Conservation (phyloP, 2,113 vertebrate species). For the Pteruthius melanotis region DNA sequence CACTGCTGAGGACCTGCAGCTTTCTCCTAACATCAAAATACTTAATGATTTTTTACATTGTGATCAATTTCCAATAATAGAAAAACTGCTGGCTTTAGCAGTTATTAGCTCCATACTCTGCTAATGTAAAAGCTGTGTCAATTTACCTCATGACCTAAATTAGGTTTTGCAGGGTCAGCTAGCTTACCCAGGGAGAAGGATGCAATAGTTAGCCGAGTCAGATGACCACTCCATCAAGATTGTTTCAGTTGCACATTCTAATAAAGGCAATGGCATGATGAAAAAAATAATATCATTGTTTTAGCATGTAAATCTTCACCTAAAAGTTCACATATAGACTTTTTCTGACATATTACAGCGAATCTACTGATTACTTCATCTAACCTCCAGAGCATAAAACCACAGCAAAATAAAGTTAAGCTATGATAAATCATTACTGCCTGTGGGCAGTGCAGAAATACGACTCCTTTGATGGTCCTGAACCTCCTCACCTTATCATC, state of each 20-base stretch:
- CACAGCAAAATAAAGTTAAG: not conserved
- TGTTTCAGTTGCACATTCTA: not conserved
- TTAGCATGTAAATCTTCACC: not conserved
- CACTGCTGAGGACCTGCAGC: not conserved
- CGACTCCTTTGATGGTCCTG: not conserved
- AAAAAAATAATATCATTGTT: not conserved
- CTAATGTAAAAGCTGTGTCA: not conserved
- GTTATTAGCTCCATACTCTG: not conserved
- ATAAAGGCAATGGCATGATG: not conserved
- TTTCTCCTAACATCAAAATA: not conserved
- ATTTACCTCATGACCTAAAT: not conserved
- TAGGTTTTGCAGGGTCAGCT: conserved; percentile 1
- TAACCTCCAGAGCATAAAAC: not conserved
- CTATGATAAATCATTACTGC: not conserved
- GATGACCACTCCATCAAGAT: not conserved
- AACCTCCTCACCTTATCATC: not conserved
- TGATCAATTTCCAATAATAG: not conserved
- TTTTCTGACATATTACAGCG: not conserved
- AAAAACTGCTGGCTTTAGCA: not conserved
- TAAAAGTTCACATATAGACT: not conserved
- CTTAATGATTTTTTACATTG: not conserved
- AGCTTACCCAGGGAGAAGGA: not conserved
- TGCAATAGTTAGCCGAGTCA: not conserved
- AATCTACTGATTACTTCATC: not conserved
- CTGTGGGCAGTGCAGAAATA: not conserved